phyloP scores from a whole-genome alignment of 2,113 vertebrate species.

The Pluvialis apricaria region DNA sequence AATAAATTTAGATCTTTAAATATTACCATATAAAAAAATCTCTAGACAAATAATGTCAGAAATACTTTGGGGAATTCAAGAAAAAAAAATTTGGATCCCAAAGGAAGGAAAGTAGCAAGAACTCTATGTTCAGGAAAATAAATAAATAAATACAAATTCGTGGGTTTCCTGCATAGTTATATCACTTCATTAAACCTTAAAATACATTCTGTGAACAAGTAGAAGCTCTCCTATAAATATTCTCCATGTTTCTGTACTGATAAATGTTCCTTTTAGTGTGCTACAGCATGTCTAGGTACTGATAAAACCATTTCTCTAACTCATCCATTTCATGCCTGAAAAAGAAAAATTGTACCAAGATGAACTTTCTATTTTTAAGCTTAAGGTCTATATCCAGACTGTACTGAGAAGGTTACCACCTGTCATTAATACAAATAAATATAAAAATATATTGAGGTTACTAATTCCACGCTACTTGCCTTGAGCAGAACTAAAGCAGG shows the following conservation, averaged over 20 bases:
- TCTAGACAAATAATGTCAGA: not conserved
- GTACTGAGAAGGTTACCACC: not conserved
- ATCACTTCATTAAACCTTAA: constrained; percentile 8
- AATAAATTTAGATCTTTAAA: not conserved
- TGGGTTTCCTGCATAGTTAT: not conserved
- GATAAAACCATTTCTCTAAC: not conserved
- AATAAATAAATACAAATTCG: not conserved
- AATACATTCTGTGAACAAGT: not conserved
- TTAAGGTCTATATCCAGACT: not conserved
- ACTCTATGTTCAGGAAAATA: not conserved
- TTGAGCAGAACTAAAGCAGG: not conserved
- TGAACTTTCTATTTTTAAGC: not conserved
- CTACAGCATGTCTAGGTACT: not conserved
- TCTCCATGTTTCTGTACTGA: not conserved
- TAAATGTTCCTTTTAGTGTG: not conserved
- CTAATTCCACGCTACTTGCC: not conserved
- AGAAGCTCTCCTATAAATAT: constrained; percentile 3
- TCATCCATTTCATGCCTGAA: not conserved
- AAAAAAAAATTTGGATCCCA: not conserved
- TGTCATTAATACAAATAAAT: not conserved
- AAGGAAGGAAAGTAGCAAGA: not conserved
- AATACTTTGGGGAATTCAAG: not conserved
- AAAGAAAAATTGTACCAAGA: not conserved
- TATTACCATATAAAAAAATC: not conserved
- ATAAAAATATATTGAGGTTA: not conserved